A percentile compares a stretch with the other conserved stretches of the same genome.
phyloP scores from a whole-genome alignment of 2,888 invertebrate species.

The Tenthredo scrophulariae region DNA sequence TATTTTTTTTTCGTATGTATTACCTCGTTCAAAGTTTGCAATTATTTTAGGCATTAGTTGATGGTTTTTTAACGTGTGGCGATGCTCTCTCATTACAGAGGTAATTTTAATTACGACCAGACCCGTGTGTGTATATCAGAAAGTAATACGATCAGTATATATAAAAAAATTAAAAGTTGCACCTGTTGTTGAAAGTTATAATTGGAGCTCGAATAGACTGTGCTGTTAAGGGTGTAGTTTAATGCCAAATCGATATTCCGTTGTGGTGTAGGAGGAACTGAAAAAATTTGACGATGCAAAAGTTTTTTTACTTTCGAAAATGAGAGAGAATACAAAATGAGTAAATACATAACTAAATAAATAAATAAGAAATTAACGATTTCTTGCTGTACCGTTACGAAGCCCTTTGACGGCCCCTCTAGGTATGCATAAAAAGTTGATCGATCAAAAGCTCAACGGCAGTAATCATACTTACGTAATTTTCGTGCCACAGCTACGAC shows the following conservation, averaged over 20 bases:
- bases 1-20: not conserved
- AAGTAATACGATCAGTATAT: constrained; percentile 23
- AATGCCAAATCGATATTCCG: constrained; percentile 14
- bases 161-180: constrained; percentile 30
- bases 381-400: constrained; percentile 13
- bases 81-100: constrained; percentile 32
- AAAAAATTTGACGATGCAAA: not conserved
- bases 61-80: constrained; percentile 1
- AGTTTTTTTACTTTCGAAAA: not conserved
- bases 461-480: constrained; percentile 29
- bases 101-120: constrained; percentile 42
- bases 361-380: constrained; percentile 13
- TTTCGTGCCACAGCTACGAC: not conserved
- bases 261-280: not conserved
- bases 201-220: constrained; percentile 14
- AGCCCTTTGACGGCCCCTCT: constrained; percentile 34
- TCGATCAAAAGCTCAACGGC: constrained; percentile 31
- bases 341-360: not conserved
- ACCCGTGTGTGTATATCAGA: not conserved
- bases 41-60: not conserved
- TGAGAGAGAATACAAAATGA: not conserved
- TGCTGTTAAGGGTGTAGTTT: constrained; percentile 30
- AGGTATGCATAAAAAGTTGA: constrained; percentile 27
- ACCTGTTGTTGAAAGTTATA: constrained; percentile 29
- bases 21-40: not conserved